Conservation (phyloP, 1,140 invertebrate genomes). For the Meloidogyne chitwoodi region DNA sequence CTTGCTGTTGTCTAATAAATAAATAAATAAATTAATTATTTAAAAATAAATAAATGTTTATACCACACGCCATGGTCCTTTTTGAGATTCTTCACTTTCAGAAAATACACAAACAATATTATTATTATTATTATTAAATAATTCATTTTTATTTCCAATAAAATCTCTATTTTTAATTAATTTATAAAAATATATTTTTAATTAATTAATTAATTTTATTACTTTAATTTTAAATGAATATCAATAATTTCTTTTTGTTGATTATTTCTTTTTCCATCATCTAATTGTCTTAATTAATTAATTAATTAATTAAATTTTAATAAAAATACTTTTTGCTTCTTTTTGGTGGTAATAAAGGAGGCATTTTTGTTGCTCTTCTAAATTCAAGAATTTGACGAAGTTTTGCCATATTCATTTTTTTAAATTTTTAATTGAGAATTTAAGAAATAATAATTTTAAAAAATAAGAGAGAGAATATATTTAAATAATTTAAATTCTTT, state of each 20-base stretch:
- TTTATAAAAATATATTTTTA: neutral
- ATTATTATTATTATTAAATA: neutral
- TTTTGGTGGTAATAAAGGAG: conserved; percentile 56
- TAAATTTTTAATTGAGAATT: neutral
- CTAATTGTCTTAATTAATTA: conserved; percentile 23
- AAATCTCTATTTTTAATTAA: neutral
- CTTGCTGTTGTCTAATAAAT: conserved; percentile 41
- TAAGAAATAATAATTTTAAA: too few species aligned
- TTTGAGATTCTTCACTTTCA: conserved; percentile 46
- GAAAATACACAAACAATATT: conserved; percentile 43
- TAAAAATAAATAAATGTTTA: conserved; percentile 1
- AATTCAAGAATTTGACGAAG: conserved; percentile 66
- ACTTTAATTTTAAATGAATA: conserved; percentile 47
- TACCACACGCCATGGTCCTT: conserved; percentile 50
- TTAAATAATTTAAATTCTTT: too few species aligned
- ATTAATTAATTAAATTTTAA: neutral
- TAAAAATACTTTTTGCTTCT: conserved; percentile 22
- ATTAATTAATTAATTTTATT: neutral
- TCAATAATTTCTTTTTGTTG: conserved; percentile 46
- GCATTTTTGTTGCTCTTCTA: conserved; percentile 65
- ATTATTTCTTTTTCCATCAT: conserved; percentile 21
- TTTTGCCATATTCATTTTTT: conserved; percentile 24
- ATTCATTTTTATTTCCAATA: neutral
- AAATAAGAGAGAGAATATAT: too few species aligned
- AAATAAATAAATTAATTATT: neutral